Conservation (phyloP, 2,797 vertebrate species). For the Zalophus californianus region DNA sequence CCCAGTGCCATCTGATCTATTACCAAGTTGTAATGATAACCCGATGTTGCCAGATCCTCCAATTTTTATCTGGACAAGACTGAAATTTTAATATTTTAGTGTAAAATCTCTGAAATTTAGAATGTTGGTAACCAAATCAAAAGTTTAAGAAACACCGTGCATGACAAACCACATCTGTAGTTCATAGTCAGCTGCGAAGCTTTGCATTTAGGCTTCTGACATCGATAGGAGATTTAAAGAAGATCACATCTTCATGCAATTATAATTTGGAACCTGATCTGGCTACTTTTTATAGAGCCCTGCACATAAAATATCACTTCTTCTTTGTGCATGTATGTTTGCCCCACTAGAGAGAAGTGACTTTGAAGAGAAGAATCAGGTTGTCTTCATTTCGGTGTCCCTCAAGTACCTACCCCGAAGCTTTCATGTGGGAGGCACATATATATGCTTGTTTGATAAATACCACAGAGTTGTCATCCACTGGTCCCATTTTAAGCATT, state of each 20-base stretch:
- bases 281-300: neutral
- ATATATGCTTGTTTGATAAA: neutral
- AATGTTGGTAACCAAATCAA: slow-evolving; percentile 26
- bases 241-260: slow-evolving; percentile 25
- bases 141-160: neutral
- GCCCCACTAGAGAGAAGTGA: neutral
- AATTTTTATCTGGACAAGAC: slow-evolving; percentile 46
- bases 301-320: neutral
- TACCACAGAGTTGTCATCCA: neutral
- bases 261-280: slow-evolving; percentile 31
- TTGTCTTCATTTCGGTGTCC: neutral
- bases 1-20: neutral
- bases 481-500: slow-evolving; percentile 32
- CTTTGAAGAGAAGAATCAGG: neutral
- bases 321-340: neutral
- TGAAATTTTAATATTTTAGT: slow-evolving; percentile 44
- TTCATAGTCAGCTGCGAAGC: neutral
- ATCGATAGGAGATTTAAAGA: slow-evolving; percentile 14
- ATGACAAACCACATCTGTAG: slow-evolving; percentile 34
- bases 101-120: slow-evolving; percentile 52
- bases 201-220: neutral
- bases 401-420: neutral
- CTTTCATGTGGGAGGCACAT: neutral
- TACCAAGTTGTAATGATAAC: neutral
- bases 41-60: neutral